A percentile compares a stretch with the other conserved stretches of the same genome.
phyloP scores from a whole-genome alignment of 2,888 invertebrate genomes.

The Leucoptera coffeella region DNA sequence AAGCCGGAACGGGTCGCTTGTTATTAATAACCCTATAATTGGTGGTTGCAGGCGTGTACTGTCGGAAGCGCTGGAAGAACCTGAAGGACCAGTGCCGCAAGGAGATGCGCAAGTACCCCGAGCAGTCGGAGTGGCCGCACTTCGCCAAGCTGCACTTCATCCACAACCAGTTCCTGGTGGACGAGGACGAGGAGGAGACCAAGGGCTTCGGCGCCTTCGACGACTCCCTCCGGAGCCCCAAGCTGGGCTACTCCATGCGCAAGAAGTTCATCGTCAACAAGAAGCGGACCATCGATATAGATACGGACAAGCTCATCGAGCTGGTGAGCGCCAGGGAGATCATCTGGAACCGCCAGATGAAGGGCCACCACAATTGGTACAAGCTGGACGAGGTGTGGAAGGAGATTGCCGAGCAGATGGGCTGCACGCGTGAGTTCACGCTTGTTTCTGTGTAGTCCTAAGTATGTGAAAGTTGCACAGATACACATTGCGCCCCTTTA shows the following conservation, averaged over 20 bases:
- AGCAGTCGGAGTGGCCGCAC: slow-evolving; percentile 38
- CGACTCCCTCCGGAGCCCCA: slow-evolving; percentile 34
- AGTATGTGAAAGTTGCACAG: no score
- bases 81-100: slow-evolving; percentile 44
- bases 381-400: slow-evolving; percentile 43
- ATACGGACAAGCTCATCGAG: slow-evolving; percentile 35
- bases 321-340: slow-evolving; percentile 28
- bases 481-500: no score
- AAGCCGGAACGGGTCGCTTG: no score
- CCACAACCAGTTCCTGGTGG: slow-evolving; percentile 33
- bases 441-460: no score
- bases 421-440: slow-evolving; percentile 41
- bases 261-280: slow-evolving; percentile 39
- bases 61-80: slow-evolving; percentile 45
- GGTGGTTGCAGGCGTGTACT: slow-evolving; percentile 28
- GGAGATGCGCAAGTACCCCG: slow-evolving; percentile 37
- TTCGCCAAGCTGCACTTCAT: slow-evolving; percentile 35
- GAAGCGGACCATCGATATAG: slow-evolving; percentile 32
- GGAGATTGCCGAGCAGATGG: slow-evolving; percentile 33
- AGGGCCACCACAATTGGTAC: slow-evolving; percentile 44
- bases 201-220: slow-evolving; percentile 24
- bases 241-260: slow-evolving; percentile 37
- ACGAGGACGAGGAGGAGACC: slow-evolving; percentile 29
- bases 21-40: slow-evolving; percentile 1
- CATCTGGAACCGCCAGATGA: slow-evolving; percentile 40